A percentile compares a stretch with the other conserved stretches of the same genome.
Evolutionary conservation across 2,797 vertebrate genomes (phyloP).

Genomic region (Tapirus indicus): DNA sequence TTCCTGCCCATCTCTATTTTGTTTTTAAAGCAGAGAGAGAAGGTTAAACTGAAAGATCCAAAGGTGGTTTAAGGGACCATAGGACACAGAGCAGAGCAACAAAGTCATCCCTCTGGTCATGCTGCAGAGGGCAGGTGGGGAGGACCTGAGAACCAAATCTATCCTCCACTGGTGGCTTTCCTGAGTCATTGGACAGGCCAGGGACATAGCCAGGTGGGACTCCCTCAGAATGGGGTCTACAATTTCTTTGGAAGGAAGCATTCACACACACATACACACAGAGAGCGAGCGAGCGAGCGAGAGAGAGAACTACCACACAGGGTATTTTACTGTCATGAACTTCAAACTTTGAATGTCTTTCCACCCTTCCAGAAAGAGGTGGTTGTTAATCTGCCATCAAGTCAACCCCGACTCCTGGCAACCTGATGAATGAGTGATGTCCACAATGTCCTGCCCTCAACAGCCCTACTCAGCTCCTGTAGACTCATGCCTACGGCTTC

Average conservation of each 20-base stretch:
- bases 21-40: neutral
- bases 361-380: neutral
- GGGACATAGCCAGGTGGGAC: neutral
- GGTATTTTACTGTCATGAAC: neutral
- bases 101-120: neutral
- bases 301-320: neutral
- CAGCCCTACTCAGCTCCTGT: too few relatives aligned
- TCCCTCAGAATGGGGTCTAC: neutral
- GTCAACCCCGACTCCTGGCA: too few relatives aligned
- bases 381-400: too few relatives aligned
- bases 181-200: neutral
- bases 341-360: neutral
- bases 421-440: too few relatives aligned
- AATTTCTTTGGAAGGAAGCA: neutral
- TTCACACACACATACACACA: neutral
- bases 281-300: neutral
- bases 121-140: accelerated
- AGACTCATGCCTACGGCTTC: too few relatives aligned
- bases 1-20: neutral
- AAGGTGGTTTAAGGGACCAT: neutral
- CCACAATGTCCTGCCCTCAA: too few relatives aligned
- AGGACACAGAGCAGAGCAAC: neutral
- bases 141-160: neutral
- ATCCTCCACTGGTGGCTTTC: neutral
- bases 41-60: neutral